phyloP scores from a whole-genome alignment of 1,140 invertebrate species.

The Wasmannia auropunctata region DNA sequence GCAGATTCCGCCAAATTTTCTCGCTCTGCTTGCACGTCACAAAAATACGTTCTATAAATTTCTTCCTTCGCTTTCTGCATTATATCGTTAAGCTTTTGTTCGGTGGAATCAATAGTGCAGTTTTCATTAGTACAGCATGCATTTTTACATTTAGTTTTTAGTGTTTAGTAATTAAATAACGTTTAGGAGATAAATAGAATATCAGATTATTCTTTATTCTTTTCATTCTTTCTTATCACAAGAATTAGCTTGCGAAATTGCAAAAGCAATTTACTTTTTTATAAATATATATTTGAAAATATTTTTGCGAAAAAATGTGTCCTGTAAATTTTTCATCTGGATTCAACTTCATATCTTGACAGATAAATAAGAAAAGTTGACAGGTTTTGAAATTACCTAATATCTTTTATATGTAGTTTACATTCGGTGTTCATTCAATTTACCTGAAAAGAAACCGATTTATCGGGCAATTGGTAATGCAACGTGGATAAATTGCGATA shows the following conservation, averaged over 20 bases:
- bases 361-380: background rate
- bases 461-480: slow-evolving; percentile 26
- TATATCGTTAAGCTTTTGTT: background rate
- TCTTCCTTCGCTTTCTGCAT: background rate
- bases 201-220: background rate
- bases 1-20: slow-evolving; percentile 4
- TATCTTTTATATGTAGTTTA: background rate
- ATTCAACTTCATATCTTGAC: background rate
- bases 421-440: background rate
- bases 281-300: background rate
- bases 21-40: background rate
- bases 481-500: slow-evolving; percentile 36
- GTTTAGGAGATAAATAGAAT: background rate
- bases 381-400: background rate
- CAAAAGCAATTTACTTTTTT: background rate
- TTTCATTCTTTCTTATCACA: background rate
- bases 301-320: background rate
- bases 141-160: too few species aligned
- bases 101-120: background rate
- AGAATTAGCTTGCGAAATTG: background rate
- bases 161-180: too few species aligned
- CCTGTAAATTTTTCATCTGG: background rate
- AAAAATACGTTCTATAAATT: background rate
- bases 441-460: background rate
- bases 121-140: background rate